These are phyloP conservation scores for Bicyclus anynana DNA, from an alignment of 1,140 invertebrate genomes.

Conservation along the genomic window DNA sequence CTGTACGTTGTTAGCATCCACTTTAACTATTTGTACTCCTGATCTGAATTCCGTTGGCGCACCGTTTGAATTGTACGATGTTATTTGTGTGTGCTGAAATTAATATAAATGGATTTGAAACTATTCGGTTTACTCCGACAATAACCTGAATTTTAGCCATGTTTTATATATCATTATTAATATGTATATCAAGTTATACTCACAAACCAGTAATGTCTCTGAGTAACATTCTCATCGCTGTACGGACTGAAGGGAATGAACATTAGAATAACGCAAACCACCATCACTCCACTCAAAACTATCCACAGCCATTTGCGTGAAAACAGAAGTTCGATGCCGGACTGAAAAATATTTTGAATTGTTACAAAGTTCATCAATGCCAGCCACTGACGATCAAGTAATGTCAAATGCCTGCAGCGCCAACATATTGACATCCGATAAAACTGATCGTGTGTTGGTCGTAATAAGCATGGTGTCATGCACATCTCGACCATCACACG, in stretches of 20 bases:
- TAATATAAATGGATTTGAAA: background rate
- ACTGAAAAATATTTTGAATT: conserved; percentile 50
- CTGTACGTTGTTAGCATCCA: conserved; percentile 36
- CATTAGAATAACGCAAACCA: conserved; percentile 33
- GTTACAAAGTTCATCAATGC: too few species aligned
- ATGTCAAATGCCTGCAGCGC: too few species aligned
- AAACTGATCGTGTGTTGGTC: too few species aligned
- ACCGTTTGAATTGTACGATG: conserved; percentile 28
- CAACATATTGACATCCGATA: too few species aligned
- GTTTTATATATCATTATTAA: too few species aligned
- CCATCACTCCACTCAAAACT: conserved; percentile 11
- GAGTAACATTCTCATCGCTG: conserved; percentile 29
- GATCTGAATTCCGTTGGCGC: conserved; percentile 14
- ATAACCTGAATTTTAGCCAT: too few species aligned
- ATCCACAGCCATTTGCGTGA: conserved; percentile 38
- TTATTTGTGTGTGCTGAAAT: conserved; percentile 54
- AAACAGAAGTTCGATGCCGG: conserved; percentile 56
- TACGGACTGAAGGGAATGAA: conserved; percentile 45
- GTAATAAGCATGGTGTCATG: too few species aligned
- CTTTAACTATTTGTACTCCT: conserved; percentile 42
- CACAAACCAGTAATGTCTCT: conserved; percentile 66
- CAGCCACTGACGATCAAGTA: too few species aligned
- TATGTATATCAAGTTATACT: too few species aligned
- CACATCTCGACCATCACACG: too few species aligned
- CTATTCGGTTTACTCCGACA: too few species aligned